A percentile compares a stretch with the other conserved stretches of the same genome.
phyloP scores from a whole-genome alignment of 2,113 vertebrate genomes.

The Perca flavescens region DNA sequence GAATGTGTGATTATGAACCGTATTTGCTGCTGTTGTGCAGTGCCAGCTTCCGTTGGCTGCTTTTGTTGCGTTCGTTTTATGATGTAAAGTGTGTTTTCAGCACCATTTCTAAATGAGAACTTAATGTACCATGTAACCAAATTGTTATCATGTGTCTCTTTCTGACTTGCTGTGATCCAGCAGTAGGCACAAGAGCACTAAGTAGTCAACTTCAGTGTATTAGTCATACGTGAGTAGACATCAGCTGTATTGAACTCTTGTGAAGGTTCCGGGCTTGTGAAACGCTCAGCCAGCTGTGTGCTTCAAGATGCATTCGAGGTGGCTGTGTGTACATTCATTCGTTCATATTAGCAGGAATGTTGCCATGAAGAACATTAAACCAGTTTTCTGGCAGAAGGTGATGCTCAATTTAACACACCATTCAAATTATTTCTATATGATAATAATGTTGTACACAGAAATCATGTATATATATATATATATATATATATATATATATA shows the following conservation, averaged over 20 bases:
- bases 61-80: conserved; percentile 46
- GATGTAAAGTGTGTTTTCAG: conserved; percentile 48
- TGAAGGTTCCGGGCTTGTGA: not conserved
- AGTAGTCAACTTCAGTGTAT: conserved; percentile 11
- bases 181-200: not conserved
- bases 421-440: not conserved
- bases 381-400: not conserved
- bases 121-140: conserved; percentile 59
- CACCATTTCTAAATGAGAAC: conserved; percentile 50
- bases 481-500: not conserved
- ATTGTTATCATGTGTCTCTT: conserved; percentile 32
- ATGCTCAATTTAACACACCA: not conserved
- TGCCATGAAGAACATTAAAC: not conserved
- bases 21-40: conserved; percentile 61
- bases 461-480: not conserved
- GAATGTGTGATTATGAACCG: conserved; percentile 54
- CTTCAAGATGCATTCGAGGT: not conserved
- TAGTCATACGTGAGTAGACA: not conserved
- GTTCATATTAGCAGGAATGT: not conserved
- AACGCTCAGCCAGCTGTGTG: conserved; percentile 4
- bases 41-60: conserved; percentile 44
- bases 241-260: not conserved
- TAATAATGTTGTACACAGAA: not conserved
- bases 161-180: conserved; percentile 4
- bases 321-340: not conserved